Percentiles rank a stretch among this genome's conserved stretches.
phyloP scores from a whole-genome alignment of 1,140 invertebrate species.

The Cotesia chilonis region DNA sequence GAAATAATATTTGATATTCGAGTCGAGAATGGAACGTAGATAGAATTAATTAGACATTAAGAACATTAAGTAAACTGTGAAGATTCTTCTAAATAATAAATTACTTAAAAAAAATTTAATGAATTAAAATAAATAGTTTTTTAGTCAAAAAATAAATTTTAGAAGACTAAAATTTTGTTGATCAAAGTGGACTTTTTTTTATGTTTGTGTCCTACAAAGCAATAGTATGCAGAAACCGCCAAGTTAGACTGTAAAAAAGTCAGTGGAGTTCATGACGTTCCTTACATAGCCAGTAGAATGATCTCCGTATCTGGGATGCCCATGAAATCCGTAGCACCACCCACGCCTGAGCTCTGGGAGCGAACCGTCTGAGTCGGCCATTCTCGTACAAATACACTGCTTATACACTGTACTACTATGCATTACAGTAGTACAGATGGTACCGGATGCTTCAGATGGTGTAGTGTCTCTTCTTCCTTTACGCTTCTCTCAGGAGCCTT shows the following conservation, averaged over 20 bases:
- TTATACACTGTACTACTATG: too few species aligned
- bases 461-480: conserved; percentile 28
- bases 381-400: conserved; percentile 25
- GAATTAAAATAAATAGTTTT: too few species aligned
- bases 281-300: conserved; percentile 6
- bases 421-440: neutral
- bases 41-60: too few species aligned
- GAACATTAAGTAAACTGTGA: too few species aligned
- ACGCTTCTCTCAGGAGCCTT: too few species aligned
- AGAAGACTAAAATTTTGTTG: too few species aligned
- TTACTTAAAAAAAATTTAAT: too few species aligned
- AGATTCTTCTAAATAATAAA: too few species aligned
- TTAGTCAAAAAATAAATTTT: too few species aligned
- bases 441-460: conserved; percentile 41
- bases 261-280: neutral
- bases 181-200: too few species aligned
- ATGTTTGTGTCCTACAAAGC: neutral
- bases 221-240: neutral
- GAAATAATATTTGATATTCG: too few species aligned
- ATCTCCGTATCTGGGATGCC: conserved; percentile 13
- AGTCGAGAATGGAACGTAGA: too few species aligned
- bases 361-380: conserved; percentile 29
- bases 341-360: conserved; percentile 38
- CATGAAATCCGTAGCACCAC: conserved; percentile 44
- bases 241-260: neutral